Base-by-base conservation (phyloP, 2,888 invertebrate genomes). In the Metacarcinus magister region DNA sequence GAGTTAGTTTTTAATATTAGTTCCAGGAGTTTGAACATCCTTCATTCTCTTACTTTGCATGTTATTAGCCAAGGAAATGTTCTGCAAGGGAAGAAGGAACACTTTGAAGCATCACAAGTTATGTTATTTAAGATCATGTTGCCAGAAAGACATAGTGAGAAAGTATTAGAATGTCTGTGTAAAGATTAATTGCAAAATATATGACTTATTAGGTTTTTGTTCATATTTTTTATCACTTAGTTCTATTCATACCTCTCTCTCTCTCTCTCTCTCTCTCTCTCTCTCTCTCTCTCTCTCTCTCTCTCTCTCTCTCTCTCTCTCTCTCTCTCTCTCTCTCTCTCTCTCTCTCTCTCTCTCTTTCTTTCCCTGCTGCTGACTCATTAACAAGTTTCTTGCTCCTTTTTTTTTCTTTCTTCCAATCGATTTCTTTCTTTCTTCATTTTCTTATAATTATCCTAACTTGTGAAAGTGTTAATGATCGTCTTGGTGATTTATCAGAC, bases 251-350 rank as follows among this genome's bases (percentile, higher is more conserved):
- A 7, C 8, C 10, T 13, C 54, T 7, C 16, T 54, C 8, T 2
- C 16, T 54, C 16, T 10, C 54, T 54, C 8, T 67, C 67, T 67
- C 67, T 67, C 67, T 67, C 67, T 67, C 67, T 67, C 67, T 67
- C 67, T 67, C 67, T 67, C 67, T 67, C 67, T 67, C 67, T 67
- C 67, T 67, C 67, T 67, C 67, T 67, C 67, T 67, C 67, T 67
- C 67, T 67, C 67, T 67, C 67, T 67, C 67, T 67, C 60, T 60
- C 60, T 60, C 60, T 60, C 60, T 60, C 60, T 60, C 60, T 60
- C 60, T 60, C 60, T 60, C 60, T 60, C 60, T 60, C 60, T 60
- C 60, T 60, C 60, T 60, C 60, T 60, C 60, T 60, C 60, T 60
- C 60, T n/a, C n/a, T n/a, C n/a, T 19, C 19, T n/a, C n/a, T n/a